Conservation (phyloP, 2,797 vertebrate species). For the Lacerta agilis region DNA sequence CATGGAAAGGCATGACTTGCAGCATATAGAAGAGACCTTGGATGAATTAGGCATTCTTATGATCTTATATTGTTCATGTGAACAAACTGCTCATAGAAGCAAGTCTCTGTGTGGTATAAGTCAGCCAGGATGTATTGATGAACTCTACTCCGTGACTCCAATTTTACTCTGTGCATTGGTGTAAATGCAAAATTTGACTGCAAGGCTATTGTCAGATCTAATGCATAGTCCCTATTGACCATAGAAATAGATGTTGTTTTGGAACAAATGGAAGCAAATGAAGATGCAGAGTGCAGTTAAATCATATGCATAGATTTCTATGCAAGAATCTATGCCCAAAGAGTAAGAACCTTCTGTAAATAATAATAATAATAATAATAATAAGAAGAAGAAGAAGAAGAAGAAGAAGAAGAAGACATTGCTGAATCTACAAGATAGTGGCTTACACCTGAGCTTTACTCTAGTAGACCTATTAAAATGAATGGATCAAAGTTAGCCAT, state of each 20-base stretch:
- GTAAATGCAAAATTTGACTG: background rate
- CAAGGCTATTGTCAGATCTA: background rate
- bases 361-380: no score
- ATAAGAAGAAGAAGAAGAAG: no score
- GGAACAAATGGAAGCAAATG: background rate
- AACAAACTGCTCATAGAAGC: background rate
- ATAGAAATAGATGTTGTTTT: background rate
- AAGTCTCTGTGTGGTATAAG: background rate
- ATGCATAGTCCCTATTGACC: background rate
- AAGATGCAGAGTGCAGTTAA: conserved; percentile 28
- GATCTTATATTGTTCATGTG: background rate
- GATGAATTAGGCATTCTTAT: background rate
- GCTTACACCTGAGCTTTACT: no score
- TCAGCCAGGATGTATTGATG: background rate
- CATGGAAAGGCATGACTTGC: background rate
- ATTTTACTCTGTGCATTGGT: background rate
- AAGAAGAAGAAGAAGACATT: conserved; percentile 40
- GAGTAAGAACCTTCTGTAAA: background rate
- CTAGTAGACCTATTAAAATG: no score
- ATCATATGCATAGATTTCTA: conserved; percentile 17
- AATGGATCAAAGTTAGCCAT: no score
- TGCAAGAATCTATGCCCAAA: background rate
- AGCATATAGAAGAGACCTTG: background rate
- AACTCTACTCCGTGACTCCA: background rate
- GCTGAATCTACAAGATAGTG: conserved; percentile 58